These are phyloP conservation scores for Eulemur rufifrons DNA, from an alignment of 2,113 vertebrate species.

Conservation along the genomic window DNA sequence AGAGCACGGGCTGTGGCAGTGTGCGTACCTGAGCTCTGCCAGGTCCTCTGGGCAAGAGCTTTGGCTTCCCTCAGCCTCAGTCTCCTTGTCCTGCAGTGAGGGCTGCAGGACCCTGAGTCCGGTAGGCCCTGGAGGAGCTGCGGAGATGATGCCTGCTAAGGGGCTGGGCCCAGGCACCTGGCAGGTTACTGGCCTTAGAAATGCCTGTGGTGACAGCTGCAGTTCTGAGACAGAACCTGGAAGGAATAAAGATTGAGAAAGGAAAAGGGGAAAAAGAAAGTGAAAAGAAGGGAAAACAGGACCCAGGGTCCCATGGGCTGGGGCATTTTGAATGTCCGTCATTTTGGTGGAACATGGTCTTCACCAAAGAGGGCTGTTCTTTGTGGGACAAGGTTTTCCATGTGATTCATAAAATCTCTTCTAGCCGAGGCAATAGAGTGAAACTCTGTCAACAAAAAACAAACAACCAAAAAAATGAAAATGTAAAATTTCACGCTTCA, in stretches of 20 bases:
- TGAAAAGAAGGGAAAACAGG: fast-evolving
- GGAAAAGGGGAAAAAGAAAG: not conserved
- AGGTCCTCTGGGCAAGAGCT: not conserved
- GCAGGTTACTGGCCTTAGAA: not conserved
- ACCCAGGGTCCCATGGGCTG: fast-evolving
- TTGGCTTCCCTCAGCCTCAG: not conserved
- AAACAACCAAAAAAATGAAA: too few relatives aligned
- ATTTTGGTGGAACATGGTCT: too few relatives aligned
- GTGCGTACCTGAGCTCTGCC: not conserved
- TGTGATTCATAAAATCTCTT: not conserved
- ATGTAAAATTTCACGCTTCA: too few relatives aligned
- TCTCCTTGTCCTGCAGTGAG: not conserved
- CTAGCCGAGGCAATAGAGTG: too few relatives aligned
- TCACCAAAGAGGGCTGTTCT: not conserved
- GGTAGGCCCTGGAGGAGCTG: not conserved
- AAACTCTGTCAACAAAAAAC: too few relatives aligned
- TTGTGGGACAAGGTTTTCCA: not conserved
- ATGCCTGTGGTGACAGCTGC: too few relatives aligned
- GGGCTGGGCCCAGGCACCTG: fast-evolving
- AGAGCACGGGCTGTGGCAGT: not conserved
- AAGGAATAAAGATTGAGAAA: not conserved
- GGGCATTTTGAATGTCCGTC: fast-evolving
- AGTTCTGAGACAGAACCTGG: not conserved
- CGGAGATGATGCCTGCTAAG: not conserved
- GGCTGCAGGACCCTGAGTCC: not conserved